Percentiles rank a stretch among this genome's conserved stretches.
Evolutionary conservation across 2,797 vertebrate genomes (phyloP).

Genomic region (Rhabdophis nuchalis): DNA sequence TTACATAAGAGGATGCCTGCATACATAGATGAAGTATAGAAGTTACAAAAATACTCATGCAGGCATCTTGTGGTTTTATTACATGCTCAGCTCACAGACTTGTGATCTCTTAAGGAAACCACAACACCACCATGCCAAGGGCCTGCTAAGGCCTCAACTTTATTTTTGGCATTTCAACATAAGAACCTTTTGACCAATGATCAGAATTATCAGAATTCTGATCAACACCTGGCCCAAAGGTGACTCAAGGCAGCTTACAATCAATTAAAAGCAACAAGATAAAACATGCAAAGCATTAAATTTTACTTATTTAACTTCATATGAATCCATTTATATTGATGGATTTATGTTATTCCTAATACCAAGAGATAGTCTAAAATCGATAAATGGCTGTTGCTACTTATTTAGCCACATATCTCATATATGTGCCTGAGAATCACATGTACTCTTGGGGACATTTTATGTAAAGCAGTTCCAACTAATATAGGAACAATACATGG

Average conservation of each 20-base stretch:
- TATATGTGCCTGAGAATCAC: background rate
- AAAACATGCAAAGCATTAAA: background rate
- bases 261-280: background rate
- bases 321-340: too few species aligned
- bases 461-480: background rate
- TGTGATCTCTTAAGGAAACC: background rate
- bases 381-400: background rate
- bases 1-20: background rate
- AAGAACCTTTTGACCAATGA: background rate
- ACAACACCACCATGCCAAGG: too few species aligned
- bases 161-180: background rate
- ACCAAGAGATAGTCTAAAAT: background rate
- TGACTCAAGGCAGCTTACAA: background rate
- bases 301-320: too few species aligned
- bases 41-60: background rate
- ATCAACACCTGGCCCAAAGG: background rate
- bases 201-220: background rate
- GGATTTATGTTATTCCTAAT: background rate
- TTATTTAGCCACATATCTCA: background rate
- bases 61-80: background rate
- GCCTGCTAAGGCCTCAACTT: background rate
- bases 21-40: background rate
- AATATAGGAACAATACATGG: background rate
- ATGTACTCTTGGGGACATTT: background rate
- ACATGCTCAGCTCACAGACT: background rate